These are phyloP conservation scores for Pterocles orientalis DNA, from an alignment of 2,113 vertebrate species.

Conservation along the genomic window DNA sequence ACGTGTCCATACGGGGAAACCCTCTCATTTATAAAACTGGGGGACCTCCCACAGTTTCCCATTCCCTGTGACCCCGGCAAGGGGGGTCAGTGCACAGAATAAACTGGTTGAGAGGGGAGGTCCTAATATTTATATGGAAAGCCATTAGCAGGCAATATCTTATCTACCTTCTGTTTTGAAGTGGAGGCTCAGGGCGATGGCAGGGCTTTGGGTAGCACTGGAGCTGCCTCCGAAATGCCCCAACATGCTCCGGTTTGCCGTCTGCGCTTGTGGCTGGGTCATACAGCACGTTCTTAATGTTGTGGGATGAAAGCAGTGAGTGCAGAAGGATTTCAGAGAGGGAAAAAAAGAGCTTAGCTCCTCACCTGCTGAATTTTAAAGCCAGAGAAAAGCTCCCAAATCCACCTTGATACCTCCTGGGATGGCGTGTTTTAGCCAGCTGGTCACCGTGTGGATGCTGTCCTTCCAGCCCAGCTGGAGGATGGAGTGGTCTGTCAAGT, in stretches of 20 bases:
- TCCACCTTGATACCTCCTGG: neutral
- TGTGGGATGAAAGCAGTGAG: neutral
- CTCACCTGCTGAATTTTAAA: neutral
- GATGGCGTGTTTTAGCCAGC: neutral
- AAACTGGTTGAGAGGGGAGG: neutral
- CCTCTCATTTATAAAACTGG: neutral
- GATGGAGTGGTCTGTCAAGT: neutral
- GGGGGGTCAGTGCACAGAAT: neutral
- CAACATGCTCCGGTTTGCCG: neutral
- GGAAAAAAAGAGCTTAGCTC: neutral
- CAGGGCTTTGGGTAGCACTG: neutral
- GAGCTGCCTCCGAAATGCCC: neutral
- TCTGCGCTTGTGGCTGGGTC: rapidly evolving
- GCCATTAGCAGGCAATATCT: constrained; percentile 29
- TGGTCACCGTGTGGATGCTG: neutral
- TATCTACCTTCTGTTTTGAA: neutral
- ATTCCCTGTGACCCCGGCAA: neutral
- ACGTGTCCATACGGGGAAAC: neutral
- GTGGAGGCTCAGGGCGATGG: neutral
- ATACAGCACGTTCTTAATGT: rapidly evolving
- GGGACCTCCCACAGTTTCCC: constrained; percentile 44
- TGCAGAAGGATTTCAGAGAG: neutral
- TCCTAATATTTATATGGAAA: constrained; percentile 24
- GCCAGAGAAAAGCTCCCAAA: neutral
- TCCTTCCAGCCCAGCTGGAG: neutral